These are phyloP conservation scores for Uria lomvia DNA, from an alignment of 2,113 vertebrate species.

Conservation along the genomic window DNA sequence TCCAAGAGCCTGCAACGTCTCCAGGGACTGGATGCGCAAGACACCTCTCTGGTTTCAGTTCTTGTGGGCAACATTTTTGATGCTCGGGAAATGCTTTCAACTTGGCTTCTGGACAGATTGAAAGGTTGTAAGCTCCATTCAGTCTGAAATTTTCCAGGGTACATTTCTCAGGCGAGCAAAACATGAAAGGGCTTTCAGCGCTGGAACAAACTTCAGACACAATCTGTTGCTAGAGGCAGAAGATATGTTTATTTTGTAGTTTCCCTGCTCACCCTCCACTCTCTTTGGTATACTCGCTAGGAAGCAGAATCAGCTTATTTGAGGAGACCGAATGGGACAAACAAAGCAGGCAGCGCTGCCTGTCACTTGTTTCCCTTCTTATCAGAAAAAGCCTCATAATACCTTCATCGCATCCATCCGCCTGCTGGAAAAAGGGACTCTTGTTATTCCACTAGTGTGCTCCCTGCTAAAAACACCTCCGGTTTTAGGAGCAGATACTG, in stretches of 20 bases:
- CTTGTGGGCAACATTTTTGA: neutral
- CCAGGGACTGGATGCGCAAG: neutral
- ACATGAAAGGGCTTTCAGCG: neutral
- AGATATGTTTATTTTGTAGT: conserved; percentile 4
- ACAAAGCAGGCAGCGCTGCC: neutral
- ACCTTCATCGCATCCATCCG: neutral
- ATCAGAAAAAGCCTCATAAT: neutral
- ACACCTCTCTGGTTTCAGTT: neutral
- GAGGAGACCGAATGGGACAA: neutral
- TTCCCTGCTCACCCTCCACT: neutral
- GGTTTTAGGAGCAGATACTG: neutral
- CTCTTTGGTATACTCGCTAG: neutral
- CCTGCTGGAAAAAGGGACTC: neutral
- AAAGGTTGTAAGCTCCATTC: neutral
- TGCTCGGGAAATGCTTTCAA: neutral
- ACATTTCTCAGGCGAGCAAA: neutral
- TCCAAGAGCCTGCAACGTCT: neutral
- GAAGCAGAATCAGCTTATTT: neutral
- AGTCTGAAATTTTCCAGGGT: conserved; percentile 1
- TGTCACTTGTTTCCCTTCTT: neutral
- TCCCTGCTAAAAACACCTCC: neutral
- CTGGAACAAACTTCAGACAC: conserved; percentile 5
- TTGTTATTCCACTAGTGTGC: neutral
- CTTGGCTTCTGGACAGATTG: neutral
- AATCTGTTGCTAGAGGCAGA: neutral